Evolutionary conservation across 2,797 vertebrate genomes (phyloP).

Genomic region (Ptychadena robeensis): DNA sequence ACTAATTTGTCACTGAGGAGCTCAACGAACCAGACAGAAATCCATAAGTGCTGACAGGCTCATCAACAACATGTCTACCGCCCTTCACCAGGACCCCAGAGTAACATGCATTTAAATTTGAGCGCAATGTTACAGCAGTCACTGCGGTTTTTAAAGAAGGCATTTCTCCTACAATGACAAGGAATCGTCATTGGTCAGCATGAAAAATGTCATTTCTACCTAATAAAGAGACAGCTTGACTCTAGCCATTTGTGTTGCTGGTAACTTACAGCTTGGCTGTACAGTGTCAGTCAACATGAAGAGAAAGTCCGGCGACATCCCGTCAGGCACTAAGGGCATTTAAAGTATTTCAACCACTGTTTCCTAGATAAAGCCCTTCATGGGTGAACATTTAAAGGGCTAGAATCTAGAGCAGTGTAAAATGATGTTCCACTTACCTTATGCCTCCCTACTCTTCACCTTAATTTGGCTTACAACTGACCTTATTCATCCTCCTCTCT

Average conservation of each 20-base stretch:
- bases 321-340: constrained; percentile 14
- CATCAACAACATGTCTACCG: not conserved
- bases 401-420: not conserved
- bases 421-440: too few relatives aligned
- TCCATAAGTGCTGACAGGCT: not conserved
- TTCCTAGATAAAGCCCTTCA: not conserved
- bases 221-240: not conserved
- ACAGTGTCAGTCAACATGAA: constrained; percentile 12
- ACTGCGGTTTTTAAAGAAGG: not conserved
- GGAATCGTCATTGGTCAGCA: not conserved
- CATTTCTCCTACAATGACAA: not conserved
- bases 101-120: not conserved
- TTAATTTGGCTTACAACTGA: too few relatives aligned
- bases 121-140: constrained; percentile 1
- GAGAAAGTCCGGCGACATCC: constrained; percentile 2
- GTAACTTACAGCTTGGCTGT: not conserved
- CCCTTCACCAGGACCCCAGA: not conserved
- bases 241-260: not conserved
- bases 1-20: constrained; percentile 5
- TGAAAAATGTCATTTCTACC: not conserved
- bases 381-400: too few relatives aligned
- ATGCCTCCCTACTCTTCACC: not conserved
- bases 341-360: not conserved
- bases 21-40: constrained; percentile 9
- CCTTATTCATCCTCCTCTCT: too few relatives aligned